Evolutionary conservation across 1,140 invertebrate genomes (phyloP), one percentile per base, ranked within the genome.

Genomic region (Scaptodrosophila lebanonensis): DNA sequence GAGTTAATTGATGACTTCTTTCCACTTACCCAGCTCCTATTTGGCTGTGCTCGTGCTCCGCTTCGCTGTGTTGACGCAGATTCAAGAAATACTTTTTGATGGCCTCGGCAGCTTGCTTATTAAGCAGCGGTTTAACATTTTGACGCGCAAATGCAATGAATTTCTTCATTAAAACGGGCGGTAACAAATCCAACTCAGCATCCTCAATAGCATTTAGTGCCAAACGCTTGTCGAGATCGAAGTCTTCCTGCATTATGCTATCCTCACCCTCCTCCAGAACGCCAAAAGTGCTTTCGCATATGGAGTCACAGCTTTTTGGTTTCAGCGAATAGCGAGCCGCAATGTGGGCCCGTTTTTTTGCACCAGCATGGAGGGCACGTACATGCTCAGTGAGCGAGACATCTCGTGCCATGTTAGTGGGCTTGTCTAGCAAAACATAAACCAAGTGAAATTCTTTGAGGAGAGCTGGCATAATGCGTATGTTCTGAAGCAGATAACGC

Each of bases 361-460:
- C 45, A 0, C 77, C 83, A 6, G 75, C 61, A 39, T 85, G 73
- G 0, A 84, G 60, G 7, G 73, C 66, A 48, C 63, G 67, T 0
- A 86, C 70, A 35, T 87, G 83, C 27, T 77, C 73, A 3, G 70
- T 66, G 5, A 86, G 53, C 16, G 69, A 73, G 33, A 83, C 86
- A 91, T 92, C 88, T 90, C 71, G 44, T 3, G 64, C 39, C 29
- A 49, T 91, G 88, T 96, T 91, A 0, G 75, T 82, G 11, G 96
- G 94, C 84, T 91, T 90, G 88, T 99, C 97, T 5, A 98, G 79
- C 6, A 98, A 88, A 44, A 98, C 93, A 86, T 98, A 98, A 29
- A 97, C 92, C 32, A 99, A 88, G 89, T 98, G 97, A 88, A 98
- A 99, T 88, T 97, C 89, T 2, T 95, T 97, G 2, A 99, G 86